Conservation (phyloP, 1,140 invertebrate genomes). For the Hycleus phaleratus region DNA sequence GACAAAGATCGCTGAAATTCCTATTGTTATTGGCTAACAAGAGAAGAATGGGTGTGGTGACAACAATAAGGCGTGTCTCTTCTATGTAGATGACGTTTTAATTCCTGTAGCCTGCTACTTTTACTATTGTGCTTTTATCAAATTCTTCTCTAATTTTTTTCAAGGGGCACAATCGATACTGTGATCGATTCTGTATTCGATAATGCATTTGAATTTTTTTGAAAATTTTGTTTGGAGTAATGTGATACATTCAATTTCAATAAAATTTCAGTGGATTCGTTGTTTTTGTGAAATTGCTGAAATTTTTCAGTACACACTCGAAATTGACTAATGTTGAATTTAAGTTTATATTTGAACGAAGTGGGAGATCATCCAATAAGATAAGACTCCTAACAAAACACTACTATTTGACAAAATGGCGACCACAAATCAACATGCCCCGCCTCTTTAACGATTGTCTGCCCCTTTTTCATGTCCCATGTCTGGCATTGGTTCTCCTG, state of each 20-base stretch:
- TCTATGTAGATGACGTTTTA: conserved; percentile 30
- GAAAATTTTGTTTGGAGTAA: too few species aligned
- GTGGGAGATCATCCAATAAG: conserved; percentile 43
- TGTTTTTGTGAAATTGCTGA: too few species aligned
- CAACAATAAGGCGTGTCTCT: conserved; percentile 15
- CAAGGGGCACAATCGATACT: too few species aligned
- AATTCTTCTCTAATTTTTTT: too few species aligned
- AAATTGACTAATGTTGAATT: too few species aligned
- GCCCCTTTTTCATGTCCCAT: conserved; percentile 41
- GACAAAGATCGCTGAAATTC: conserved; percentile 18
- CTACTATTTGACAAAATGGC: conserved; percentile 45
- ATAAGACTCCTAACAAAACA: conserved; percentile 43
- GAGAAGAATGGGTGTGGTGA: conserved; percentile 9
- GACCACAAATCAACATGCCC: conserved; percentile 42
- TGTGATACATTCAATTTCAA: too few species aligned
- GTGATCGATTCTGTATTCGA: too few species aligned
- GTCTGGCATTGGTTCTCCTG: conserved; percentile 39
- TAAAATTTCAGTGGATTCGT: too few species aligned
- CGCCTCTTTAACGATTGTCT: conserved; percentile 42
- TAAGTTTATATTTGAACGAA: conserved; percentile 14
- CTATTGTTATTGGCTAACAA: conserved; percentile 23
- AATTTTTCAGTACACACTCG: too few species aligned
- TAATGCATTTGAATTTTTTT: too few species aligned
- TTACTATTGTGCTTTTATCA: too few species aligned
- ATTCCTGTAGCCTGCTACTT: conserved; percentile 12